Evolutionary conservation across 2,113 vertebrate genomes (phyloP).

Genomic region (Geococcyx californianus): DNA sequence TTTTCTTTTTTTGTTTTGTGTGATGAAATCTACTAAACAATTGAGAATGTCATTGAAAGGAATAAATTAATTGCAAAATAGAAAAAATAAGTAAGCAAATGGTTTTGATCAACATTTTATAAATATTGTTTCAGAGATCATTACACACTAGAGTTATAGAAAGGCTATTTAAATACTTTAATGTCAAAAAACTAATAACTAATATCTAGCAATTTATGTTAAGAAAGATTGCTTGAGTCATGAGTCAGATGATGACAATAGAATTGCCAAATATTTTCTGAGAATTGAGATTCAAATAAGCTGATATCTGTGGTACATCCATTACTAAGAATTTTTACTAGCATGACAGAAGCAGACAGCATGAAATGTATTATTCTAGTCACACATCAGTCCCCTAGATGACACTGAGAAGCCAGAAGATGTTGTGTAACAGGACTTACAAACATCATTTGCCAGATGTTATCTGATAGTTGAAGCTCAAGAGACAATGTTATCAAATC

Average conservation of each 20-base stretch:
- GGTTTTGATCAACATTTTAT: neutral
- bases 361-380: conserved; percentile 41
- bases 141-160: neutral
- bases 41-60: neutral
- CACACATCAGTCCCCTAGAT: conserved; percentile 49
- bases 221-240: neutral
- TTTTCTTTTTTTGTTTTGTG: neutral
- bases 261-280: neutral
- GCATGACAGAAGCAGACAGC: neutral
- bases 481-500: conserved; percentile 48
- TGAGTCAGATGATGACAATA: neutral
- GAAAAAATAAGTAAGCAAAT: neutral
- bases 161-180: neutral
- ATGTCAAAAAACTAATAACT: neutral
- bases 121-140: neutral
- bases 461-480: conserved; percentile 57
- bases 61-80: neutral
- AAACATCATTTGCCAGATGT: conserved; percentile 69
- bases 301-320: neutral
- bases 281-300: conserved; percentile 6
- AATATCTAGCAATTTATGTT: neutral
- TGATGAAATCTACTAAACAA: neutral
- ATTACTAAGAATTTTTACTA: conserved; percentile 23
- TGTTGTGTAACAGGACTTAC: conserved; percentile 63
- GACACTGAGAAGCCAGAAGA: conserved; percentile 48